Percentiles rank a stretch among this genome's conserved stretches.
phyloP scores from a whole-genome alignment of 1,140 invertebrate species.

The Capitella teleta region DNA sequence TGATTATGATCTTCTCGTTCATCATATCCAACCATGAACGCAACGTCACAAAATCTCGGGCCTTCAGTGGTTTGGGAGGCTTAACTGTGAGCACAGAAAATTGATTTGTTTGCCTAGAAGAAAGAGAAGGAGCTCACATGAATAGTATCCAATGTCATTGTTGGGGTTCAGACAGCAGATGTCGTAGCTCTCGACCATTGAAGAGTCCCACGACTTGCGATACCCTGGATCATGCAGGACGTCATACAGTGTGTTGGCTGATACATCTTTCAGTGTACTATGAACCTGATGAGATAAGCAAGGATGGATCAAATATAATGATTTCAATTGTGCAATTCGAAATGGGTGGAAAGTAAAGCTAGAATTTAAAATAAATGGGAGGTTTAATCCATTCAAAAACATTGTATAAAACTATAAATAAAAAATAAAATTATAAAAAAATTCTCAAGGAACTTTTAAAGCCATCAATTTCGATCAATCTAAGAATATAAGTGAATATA shows the following conservation, averaged over 20 bases:
- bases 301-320: too few species aligned
- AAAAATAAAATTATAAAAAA: too few species aligned
- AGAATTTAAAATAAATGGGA: too few species aligned
- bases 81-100: constrained; percentile 52
- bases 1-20: constrained; percentile 70
- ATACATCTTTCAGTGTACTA: constrained; percentile 62
- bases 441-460: too few species aligned
- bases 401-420: too few species aligned
- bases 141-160: constrained; percentile 86
- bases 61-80: constrained; percentile 73
- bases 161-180: constrained; percentile 83
- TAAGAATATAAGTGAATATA: too few species aligned
- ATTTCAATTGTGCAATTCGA: too few species aligned
- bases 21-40: constrained; percentile 79
- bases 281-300: too few species aligned
- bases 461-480: too few species aligned
- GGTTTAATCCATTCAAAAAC: too few species aligned
- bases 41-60: constrained; percentile 80
- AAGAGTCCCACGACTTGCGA: constrained; percentile 74
- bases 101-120: not conserved
- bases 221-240: constrained; percentile 81
- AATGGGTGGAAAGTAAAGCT: too few species aligned
- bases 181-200: constrained; percentile 67
- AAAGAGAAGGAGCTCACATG: constrained; percentile 52
- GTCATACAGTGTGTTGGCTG: constrained; percentile 66